Evolutionary conservation across 2,888 invertebrate species (phyloP), one percentile per base, ranked within the genome.

Genomic region (Lomographa bimaculata): DNA sequence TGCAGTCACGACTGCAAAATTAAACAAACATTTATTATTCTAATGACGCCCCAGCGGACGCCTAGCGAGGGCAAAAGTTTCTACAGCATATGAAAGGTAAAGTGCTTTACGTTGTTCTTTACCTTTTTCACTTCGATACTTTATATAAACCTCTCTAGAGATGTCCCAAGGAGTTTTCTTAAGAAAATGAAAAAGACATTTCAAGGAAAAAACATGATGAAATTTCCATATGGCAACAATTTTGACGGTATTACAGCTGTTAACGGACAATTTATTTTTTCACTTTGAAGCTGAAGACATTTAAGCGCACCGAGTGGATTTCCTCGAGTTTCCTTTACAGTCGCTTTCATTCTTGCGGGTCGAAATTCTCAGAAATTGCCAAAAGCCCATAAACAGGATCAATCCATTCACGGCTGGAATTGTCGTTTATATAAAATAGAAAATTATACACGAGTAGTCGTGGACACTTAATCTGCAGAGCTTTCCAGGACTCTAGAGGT

Each of bases 381-480:
- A 56, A 48, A 57, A 64, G 61, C 53, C 35, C 51, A 56, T 74
- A 72, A 75, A 78, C 71, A 60, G 67, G 68, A 69, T 74, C 76
- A 71, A 75, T 71, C 67, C 64, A 71, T 77, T 76, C 65, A 71
- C 65, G 63, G 58, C 60, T 61, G 55, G 68, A 73, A 78, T 75
- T 69, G 65, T 66, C 65, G 67, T 66, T 65, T 59, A 64, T 64
- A 72, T 79, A 78, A 75, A 79, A 80, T 72, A 72, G 71, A 74
- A 79, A 81, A 82, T 84, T 78, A 81, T 77, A 69, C 71, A 64
- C 50, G 66, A 65, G 67, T 63, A 66, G 60, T 71, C 71, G 71
- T 59, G 63, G 64, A 60, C 63, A 64, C 62, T 74, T 74, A 78
- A 80, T 75, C 71, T 74, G 36, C 28, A 42, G 19, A 38, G 33